Percentiles rank a stretch among this genome's conserved stretches.
Evolutionary conservation across 2,888 invertebrate species (phyloP).

Genomic region (Caenorhabditis doughertyi): DNA sequence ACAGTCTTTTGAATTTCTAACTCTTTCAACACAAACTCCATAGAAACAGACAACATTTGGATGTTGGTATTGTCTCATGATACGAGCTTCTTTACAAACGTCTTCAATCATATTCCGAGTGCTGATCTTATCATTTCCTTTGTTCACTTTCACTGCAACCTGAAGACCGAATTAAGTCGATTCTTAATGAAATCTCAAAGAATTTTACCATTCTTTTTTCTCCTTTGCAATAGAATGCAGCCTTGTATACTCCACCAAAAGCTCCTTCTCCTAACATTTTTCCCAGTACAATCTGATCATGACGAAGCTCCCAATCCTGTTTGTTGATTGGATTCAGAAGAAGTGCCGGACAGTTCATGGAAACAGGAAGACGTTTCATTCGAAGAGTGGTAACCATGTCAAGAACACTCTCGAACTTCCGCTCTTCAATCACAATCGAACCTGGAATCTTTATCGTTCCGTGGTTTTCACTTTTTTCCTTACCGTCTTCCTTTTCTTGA

Average conservation of each 20-base stretch:
- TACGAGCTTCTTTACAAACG: constrained; percentile 74
- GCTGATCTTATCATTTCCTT: constrained; percentile 71
- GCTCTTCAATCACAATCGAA: constrained; percentile 39
- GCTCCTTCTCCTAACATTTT: constrained; percentile 76
- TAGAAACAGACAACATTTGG: constrained; percentile 73
- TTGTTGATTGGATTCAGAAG: constrained; percentile 70
- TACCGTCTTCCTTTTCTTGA: constrained; percentile 43
- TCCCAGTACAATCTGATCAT: constrained; percentile 71
- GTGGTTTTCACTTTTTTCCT: not conserved
- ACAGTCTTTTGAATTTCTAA: not conserved
- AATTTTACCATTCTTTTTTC: constrained; percentile 40
- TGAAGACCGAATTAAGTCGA: constrained; percentile 50
- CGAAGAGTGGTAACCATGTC: constrained; percentile 57
- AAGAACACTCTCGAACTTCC: constrained; percentile 50
- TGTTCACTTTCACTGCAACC: constrained; percentile 73
- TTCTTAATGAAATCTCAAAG: no score
- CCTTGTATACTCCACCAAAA: constrained; percentile 74
- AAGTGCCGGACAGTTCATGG: constrained; percentile 64
- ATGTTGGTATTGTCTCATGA: constrained; percentile 75
- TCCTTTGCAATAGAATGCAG: constrained; percentile 59
- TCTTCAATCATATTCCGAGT: constrained; percentile 72
- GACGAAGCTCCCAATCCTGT: constrained; percentile 75
- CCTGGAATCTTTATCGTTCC: not conserved
- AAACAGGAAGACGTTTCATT: constrained; percentile 61
- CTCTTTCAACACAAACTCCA: constrained; percentile 72